phyloP scores from a whole-genome alignment of 2,888 invertebrate genomes.

The Dasysyrphus tricinctus region DNA sequence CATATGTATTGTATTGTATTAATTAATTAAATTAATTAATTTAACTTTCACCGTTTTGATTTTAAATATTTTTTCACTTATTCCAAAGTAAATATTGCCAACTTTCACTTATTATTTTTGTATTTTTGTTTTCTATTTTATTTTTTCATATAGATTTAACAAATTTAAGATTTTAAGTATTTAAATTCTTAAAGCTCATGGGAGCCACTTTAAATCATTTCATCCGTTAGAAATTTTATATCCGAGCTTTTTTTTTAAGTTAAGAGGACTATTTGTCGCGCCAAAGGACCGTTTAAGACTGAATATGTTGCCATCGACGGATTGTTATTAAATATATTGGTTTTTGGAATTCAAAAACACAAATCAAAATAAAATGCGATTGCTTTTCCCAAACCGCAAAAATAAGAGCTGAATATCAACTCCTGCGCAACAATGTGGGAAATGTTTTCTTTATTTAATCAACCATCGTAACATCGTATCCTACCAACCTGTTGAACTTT shows the following conservation, averaged over 20 bases:
- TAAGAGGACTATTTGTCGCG: conserved; percentile 47
- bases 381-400: background rate
- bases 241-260: background rate
- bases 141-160: background rate
- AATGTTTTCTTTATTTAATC: background rate
- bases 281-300: conserved; percentile 62
- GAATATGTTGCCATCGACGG: conserved; percentile 40
- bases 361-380: conserved; percentile 4
- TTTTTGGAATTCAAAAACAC: conserved; percentile 41
- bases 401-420: conserved; percentile 61
- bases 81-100: background rate
- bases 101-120: background rate
- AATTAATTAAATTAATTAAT: background rate
- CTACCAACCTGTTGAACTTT: conserved; percentile 50
- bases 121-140: too few species aligned
- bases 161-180: background rate
- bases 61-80: background rate
- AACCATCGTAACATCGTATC: background rate
- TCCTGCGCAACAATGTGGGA: conserved; percentile 68
- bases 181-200: background rate
- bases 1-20: too few species aligned
- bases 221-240: background rate
- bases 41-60: background rate
- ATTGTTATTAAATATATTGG: conserved; percentile 22
- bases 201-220: background rate